A percentile compares a stretch with the other conserved stretches of the same genome.
Conservation (phyloP, 1,140 invertebrate species). For the Grapholita molesta region DNA sequence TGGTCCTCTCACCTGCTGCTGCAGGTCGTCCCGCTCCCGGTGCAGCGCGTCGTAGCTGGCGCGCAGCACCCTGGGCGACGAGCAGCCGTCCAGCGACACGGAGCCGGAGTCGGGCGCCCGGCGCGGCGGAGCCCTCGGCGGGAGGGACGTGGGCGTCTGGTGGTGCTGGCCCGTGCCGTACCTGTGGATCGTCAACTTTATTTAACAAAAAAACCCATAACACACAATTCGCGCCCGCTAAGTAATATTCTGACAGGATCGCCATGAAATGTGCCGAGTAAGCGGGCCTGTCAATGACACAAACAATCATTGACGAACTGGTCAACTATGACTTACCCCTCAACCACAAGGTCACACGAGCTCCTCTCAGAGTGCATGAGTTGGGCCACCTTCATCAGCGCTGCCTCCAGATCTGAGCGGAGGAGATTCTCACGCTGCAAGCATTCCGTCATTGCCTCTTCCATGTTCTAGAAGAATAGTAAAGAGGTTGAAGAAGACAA, state of each 20-base stretch:
- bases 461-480: conserved; percentile 66
- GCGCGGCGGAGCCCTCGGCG: conserved; percentile 21
- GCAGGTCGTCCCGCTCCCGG: conserved; percentile 83
- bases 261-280: too few species aligned
- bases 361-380: conserved; percentile 68
- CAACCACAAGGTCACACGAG: conserved; percentile 80
- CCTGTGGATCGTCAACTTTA: too few species aligned
- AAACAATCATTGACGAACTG: too few species aligned
- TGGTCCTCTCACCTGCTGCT: conserved; percentile 84
- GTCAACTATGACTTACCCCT: conserved; percentile 80
- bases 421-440: conserved; percentile 77
- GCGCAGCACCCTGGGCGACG: conserved; percentile 33
- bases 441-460: conserved; percentile 78
- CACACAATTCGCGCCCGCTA: too few species aligned
- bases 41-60: conserved; percentile 77
- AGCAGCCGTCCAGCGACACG: conserved; percentile 31
- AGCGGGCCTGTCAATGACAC: too few species aligned
- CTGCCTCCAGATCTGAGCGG: conserved; percentile 74
- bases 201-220: too few species aligned
- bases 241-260: too few species aligned
- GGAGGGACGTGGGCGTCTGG: neutral
- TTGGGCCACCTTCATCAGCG: conserved; percentile 80
- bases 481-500: too few species aligned
- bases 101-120: conserved; percentile 24
- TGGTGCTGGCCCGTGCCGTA: conserved; percentile 42